These are phyloP conservation scores for Hirtodrosophila alboralis DNA, from an alignment of 2,888 invertebrate genomes.

Conservation along the genomic window DNA sequence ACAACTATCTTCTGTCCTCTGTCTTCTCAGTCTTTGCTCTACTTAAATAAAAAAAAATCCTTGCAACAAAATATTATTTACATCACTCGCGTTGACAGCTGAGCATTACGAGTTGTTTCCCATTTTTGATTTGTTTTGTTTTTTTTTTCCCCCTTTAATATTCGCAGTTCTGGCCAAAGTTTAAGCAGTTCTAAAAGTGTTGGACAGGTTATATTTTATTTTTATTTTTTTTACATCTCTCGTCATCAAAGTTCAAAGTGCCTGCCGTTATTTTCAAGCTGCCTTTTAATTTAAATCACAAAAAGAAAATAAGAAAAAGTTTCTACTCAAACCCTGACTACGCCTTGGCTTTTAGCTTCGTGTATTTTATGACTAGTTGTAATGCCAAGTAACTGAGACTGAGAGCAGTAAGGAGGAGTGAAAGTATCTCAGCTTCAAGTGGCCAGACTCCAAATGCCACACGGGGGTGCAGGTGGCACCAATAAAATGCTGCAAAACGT, in stretches of 20 bases:
- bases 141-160: constrained; percentile 2
- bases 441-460: constrained; percentile 11
- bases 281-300: constrained; percentile 74
- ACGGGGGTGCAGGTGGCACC: not conserved
- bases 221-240: constrained; percentile 51
- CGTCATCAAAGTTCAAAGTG: constrained; percentile 76
- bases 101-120: constrained; percentile 12
- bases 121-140: not conserved
- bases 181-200: constrained; percentile 29
- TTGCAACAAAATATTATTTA: constrained; percentile 39
- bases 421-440: constrained; percentile 48
- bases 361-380: constrained; percentile 65
- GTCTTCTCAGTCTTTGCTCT: not conserved
- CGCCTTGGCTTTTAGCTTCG: constrained; percentile 41
- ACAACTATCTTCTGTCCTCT: constrained; percentile 23
- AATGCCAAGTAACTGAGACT: constrained; percentile 50
- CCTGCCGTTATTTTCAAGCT: constrained; percentile 50
- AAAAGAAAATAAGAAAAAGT: constrained; percentile 65
- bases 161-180: not conserved
- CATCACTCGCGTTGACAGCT: constrained; percentile 23
- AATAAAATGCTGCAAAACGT: constrained; percentile 29
- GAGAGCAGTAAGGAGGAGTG: constrained; percentile 5
- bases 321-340: constrained; percentile 8
- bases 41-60: constrained; percentile 16
- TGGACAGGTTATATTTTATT: constrained; percentile 29